Percentiles rank a stretch among this genome's conserved stretches.
Conservation (phyloP, 1,140 invertebrate species). For the Lepidurus packardi region DNA sequence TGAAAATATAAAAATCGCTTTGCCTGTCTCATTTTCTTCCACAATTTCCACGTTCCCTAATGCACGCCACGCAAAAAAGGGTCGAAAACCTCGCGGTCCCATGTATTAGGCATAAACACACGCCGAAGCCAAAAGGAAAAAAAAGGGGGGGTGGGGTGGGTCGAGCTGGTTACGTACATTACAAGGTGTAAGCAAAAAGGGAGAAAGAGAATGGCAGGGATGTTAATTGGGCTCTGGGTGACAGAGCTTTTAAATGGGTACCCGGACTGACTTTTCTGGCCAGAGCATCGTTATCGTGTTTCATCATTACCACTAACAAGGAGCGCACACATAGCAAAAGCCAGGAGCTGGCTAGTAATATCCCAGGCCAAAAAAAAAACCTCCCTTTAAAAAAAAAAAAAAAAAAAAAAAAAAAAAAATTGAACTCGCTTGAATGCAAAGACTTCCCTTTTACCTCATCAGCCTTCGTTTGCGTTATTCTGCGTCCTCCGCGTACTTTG, state of each 20-base stretch:
- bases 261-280: conserved; percentile 12
- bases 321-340: background rate
- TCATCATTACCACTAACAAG: conserved; percentile 22
- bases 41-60: background rate
- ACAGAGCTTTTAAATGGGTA: conserved; percentile 22
- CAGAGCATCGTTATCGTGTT: conserved; percentile 14
- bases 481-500: background rate
- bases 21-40: background rate
- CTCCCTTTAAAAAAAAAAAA: no score
- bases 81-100: background rate
- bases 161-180: background rate
- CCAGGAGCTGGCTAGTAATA: background rate
- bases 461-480: no score
- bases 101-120: background rate
- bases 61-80: background rate
- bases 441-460: background rate
- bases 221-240: conserved; percentile 13
- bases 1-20: background rate
- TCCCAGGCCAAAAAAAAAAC: background rate
- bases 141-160: background rate
- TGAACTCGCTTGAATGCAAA: background rate
- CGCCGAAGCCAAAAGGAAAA: background rate
- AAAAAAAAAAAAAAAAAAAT: no score
- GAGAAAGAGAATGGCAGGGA: conserved; percentile 14
- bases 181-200: background rate